Percentiles rank a stretch among this genome's conserved stretches.
Conservation (phyloP, 1,140 invertebrate genomes). For the Neomicropteryx cornuta region DNA sequence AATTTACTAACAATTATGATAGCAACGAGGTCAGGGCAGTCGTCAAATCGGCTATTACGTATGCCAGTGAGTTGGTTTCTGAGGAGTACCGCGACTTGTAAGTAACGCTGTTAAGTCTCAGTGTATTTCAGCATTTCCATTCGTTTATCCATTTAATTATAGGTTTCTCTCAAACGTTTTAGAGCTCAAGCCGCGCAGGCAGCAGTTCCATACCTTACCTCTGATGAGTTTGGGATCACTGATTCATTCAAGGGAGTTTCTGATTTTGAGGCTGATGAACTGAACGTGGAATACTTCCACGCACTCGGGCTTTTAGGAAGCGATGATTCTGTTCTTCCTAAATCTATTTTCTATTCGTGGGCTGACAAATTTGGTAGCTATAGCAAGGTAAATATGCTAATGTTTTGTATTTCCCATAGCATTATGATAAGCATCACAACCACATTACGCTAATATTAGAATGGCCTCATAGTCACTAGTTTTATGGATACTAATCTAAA, state of each 20-base stretch:
- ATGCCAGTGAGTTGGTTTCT: conserved; percentile 30
- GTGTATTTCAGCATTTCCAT: no score
- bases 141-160: conserved; percentile 11
- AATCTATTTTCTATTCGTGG: conserved; percentile 26
- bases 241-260: conserved; percentile 35
- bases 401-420: no score
- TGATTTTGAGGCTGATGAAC: conserved; percentile 28
- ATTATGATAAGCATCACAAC: no score
- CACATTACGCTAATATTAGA: no score
- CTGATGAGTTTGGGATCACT: conserved; percentile 37
- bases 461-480: no score
- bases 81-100: conserved; percentile 33
- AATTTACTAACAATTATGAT: conserved; percentile 49
- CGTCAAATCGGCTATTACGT: conserved; percentile 45
- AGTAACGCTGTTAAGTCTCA: no score
- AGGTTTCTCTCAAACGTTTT: conserved; percentile 17
- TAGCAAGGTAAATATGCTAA: conserved; percentile 25
- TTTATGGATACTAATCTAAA: no score
- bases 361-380: conserved; percentile 34
- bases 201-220: conserved; percentile 41
- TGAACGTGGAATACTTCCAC: conserved; percentile 30
- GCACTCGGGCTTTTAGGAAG: conserved; percentile 38
- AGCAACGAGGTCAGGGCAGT: conserved; percentile 48
- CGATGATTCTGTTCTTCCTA: conserved; percentile 42
- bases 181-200: conserved; percentile 43